Evolutionary conservation across 2,797 vertebrate species (phyloP).

Genomic region (Neosalanx taihuensis): DNA sequence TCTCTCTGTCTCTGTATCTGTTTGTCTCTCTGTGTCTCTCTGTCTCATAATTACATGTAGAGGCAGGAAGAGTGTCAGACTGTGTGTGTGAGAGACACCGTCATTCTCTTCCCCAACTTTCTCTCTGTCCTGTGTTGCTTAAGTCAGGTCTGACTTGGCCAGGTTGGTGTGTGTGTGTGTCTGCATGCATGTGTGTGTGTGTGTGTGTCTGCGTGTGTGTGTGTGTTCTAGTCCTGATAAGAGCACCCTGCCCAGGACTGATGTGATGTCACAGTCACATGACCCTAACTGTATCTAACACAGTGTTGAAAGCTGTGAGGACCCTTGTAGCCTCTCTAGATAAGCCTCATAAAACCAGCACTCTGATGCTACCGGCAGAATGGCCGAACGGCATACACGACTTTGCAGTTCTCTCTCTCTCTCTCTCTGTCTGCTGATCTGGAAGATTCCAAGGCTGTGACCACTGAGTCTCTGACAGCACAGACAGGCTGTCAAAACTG

Average conservation of each 20-base stretch:
- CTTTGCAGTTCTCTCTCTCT: no score
- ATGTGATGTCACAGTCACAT: conserved; percentile 36
- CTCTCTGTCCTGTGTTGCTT: conserved; percentile 12
- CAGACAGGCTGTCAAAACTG: conserved; percentile 14
- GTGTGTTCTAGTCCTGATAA: conserved; percentile 51
- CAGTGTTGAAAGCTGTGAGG: background rate
- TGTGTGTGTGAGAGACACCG: background rate
- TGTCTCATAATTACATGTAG: background rate
- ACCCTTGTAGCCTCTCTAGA: no score
- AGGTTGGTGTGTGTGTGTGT: conserved; percentile 6
- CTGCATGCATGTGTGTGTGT: background rate
- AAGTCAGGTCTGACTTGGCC: conserved; percentile 40
- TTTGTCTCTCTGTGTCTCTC: background rate
- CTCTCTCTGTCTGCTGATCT: no score
- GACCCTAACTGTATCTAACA: background rate
- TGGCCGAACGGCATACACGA: no score
- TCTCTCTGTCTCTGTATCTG: background rate
- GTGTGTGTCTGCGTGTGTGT: conserved; percentile 20
- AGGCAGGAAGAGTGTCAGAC: background rate
- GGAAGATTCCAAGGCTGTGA: no score
- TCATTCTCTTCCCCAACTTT: conserved; percentile 14
- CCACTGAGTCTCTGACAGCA: conserved; percentile 17
- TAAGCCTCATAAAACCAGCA: no score
- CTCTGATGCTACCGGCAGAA: no score
- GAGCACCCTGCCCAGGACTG: conserved; percentile 45